Evolutionary conservation across 2,113 vertebrate genomes (phyloP).

Genomic region (Cyrtonyx montezumae): DNA sequence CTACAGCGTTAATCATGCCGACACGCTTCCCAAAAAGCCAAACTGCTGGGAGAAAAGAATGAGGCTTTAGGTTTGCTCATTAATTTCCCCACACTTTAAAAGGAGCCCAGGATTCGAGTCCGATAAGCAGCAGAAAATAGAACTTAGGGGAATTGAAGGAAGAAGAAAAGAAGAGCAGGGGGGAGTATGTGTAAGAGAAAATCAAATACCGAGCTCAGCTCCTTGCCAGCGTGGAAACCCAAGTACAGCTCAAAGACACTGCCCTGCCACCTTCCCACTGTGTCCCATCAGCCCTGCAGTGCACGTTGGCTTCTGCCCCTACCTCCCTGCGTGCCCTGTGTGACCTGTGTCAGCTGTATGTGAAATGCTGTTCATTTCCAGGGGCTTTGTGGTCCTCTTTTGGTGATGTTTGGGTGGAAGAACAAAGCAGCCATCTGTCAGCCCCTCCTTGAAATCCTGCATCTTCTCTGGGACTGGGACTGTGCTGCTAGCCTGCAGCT

Average conservation of each 20-base stretch:
- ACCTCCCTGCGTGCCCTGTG: rapidly evolving
- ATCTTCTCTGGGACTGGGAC: not conserved
- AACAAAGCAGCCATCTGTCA: not conserved
- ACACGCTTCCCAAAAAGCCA: not conserved
- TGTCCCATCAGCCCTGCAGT: not conserved
- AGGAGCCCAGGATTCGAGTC: not conserved
- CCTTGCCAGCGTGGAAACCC: not conserved
- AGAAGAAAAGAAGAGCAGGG: not conserved
- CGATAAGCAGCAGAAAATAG: not conserved
- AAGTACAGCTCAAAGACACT: not conserved
- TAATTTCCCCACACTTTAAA: not conserved
- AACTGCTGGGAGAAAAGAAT: not conserved
- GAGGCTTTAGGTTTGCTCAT: conserved; percentile 11
- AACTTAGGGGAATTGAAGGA: not conserved
- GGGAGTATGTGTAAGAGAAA: not conserved
- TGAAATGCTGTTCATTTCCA: not conserved
- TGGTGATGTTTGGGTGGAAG: not conserved
- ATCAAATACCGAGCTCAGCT: not conserved
- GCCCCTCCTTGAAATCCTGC: not conserved
- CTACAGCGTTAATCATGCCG: not conserved
- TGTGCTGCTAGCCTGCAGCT: not conserved
- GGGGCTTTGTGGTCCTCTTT: not conserved
- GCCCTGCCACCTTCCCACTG: rapidly evolving
- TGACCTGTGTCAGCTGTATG: not conserved
- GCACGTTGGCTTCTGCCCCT: rapidly evolving